Evolutionary conservation across 2,113 vertebrate genomes (phyloP).

Genomic region (Cyanoderma ruficeps): DNA sequence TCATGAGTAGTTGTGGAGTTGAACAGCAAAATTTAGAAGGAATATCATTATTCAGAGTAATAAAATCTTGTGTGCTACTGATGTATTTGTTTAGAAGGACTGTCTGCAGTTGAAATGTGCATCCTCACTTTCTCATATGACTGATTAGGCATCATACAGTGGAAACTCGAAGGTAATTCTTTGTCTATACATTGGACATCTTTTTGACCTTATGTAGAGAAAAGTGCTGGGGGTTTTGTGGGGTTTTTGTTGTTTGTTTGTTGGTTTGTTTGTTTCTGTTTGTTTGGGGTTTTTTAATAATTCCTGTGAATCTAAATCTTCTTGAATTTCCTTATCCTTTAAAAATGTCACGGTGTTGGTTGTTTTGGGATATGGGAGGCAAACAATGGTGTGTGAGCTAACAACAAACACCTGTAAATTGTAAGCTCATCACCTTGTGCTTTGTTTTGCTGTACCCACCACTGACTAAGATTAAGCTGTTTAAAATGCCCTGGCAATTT

Average conservation of each 20-base stretch:
- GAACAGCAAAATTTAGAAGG: not conserved
- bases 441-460: not conserved
- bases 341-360: not conserved
- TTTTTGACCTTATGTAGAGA: not conserved
- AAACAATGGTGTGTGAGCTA: not conserved
- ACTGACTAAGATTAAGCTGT: not conserved
- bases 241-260: not conserved
- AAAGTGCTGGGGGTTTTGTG: not conserved
- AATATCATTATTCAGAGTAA: not conserved
- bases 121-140: not conserved
- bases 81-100: not conserved
- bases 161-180: not conserved
- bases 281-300: not conserved
- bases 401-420: rapidly evolving
- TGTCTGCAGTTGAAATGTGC: not conserved
- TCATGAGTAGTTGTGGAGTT: not conserved
- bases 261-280: not conserved
- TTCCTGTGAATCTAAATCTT: not conserved
- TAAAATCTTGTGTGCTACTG: not conserved
- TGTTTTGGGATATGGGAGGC: not conserved
- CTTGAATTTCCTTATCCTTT: not conserved
- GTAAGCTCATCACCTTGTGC: not conserved
- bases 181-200: rapidly evolving
- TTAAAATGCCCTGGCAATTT: not conserved
- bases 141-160: not conserved